phyloP scores from a whole-genome alignment of 2,888 invertebrate species.

The Dorcus hopei region DNA sequence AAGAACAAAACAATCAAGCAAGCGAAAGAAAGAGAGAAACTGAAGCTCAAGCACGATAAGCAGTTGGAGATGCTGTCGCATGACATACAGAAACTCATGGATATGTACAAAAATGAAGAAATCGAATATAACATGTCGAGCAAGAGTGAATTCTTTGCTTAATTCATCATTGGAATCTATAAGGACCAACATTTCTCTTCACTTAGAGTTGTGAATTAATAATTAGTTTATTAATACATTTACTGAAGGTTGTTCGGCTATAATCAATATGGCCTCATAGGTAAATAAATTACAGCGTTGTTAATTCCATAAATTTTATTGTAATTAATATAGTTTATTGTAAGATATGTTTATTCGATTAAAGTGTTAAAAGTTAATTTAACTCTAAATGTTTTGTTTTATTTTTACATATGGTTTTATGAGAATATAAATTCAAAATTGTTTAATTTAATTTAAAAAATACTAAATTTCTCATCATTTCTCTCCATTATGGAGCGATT shows the following conservation, averaged over 20 bases:
- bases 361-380: constrained; percentile 15
- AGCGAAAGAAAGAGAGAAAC: constrained; percentile 85
- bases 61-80: constrained; percentile 85
- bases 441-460: no score
- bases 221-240: constrained; percentile 2
- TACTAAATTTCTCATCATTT: no score
- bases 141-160: constrained; percentile 88
- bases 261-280: constrained; percentile 7
- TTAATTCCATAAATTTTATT: constrained; percentile 3
- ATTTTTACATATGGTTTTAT: no score
- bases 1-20: constrained; percentile 87
- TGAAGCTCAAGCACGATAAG: constrained; percentile 88
- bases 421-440: no score
- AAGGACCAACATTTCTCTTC: constrained; percentile 7
- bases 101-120: constrained; percentile 92
- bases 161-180: constrained; percentile 38
- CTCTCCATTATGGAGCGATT: no score
- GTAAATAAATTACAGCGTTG: constrained; percentile 1
- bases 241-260: constrained; percentile 5
- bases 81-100: constrained; percentile 86
- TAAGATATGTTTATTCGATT: constrained; percentile 13
- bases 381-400: neutral
- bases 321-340: constrained; percentile 14
- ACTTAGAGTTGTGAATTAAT: constrained; percentile 1
- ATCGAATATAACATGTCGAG: constrained; percentile 84